Percentiles rank a stretch among this genome's conserved stretches.
phyloP scores from a whole-genome alignment of 2,113 vertebrate species.

The Xenopus laevis region DNA sequence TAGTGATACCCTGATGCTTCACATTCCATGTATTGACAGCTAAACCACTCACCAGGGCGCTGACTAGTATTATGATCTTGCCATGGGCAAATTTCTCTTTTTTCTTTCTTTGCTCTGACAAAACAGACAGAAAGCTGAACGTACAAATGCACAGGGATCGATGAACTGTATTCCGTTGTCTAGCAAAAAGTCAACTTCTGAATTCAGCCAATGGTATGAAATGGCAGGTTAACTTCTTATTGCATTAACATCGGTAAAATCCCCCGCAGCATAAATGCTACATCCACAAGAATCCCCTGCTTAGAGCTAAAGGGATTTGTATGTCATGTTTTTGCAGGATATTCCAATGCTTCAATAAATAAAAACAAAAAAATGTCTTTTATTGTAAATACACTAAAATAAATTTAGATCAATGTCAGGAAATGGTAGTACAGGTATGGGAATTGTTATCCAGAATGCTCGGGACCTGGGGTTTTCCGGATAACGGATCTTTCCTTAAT shows the following conservation, averaged over 20 bases:
- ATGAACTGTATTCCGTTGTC: background rate
- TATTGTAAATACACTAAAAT: no score
- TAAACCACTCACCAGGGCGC: background rate
- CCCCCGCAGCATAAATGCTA: background rate
- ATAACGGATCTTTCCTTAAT: no score
- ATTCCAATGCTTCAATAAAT: no score
- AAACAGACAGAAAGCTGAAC: background rate
- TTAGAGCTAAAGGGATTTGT: background rate
- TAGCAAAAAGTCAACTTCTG: background rate
- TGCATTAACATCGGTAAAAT: conserved; percentile 14
- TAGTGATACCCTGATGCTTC: background rate
- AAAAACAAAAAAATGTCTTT: no score
- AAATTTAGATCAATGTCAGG: no score
- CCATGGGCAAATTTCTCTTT: background rate
- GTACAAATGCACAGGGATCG: background rate
- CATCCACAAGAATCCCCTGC: conserved; percentile 1
- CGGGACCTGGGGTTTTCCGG: no score
- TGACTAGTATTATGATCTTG: background rate
- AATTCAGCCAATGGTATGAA: conserved; percentile 4
- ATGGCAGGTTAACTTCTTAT: conserved; percentile 18
- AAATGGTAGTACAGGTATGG: no score
- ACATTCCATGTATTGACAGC: no score
- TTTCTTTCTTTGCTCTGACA: background rate
- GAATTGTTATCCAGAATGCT: no score
- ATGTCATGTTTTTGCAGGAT: background rate